Evolutionary conservation across 2,113 vertebrate genomes (phyloP), one percentile per base, ranked within the genome.

Genomic region (Carassius auratus): DNA sequence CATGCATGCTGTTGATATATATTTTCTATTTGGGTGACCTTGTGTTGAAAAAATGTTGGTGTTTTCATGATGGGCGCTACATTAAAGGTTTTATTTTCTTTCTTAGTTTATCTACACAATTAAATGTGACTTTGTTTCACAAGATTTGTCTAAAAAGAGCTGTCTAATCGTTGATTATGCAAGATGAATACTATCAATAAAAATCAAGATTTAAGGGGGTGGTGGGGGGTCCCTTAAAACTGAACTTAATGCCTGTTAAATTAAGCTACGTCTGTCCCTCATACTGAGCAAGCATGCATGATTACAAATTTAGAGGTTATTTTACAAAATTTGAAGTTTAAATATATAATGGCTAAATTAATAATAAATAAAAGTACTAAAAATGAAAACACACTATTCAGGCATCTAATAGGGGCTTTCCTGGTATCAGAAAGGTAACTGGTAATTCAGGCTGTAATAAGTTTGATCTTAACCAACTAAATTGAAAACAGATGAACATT

Each of bases 21-120:
- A 61, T 87, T 74, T 83, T 83, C 52, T 80, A 33, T 85, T 61
- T 62, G 82, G 59, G 50, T 62, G 45, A 85, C 13, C 10, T 21
- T 73, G 81, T 83, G 23, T 81, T 69, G 23, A 33, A 83, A 61
- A 57, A 59, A 9, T 52, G 4, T 61, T 42, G 26, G 30, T 71
- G 81, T 83, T 83, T 42, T 10, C 23, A 57, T n/a, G 48, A 82
- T 36, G 23, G 48, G 48, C 71, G 45, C 26, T n/a, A 61, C 21
- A 17, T 19, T 78, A 9, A 68, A 66, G 13, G 8, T 80, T 80
- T 52, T 52, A 48, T 17, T 36, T 52, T 69, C 36, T 81, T 33
- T 55, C 14, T 36, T 69, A 69, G 64, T 55, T 45, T 30, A 17
- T 30, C 21, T 59, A 13, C 33, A 23, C 13, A 9, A 82, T 82